Evolutionary conservation across 2,888 invertebrate species (phyloP), one percentile per base, ranked within the genome.

Genomic region (Adelognathus sp.): DNA sequence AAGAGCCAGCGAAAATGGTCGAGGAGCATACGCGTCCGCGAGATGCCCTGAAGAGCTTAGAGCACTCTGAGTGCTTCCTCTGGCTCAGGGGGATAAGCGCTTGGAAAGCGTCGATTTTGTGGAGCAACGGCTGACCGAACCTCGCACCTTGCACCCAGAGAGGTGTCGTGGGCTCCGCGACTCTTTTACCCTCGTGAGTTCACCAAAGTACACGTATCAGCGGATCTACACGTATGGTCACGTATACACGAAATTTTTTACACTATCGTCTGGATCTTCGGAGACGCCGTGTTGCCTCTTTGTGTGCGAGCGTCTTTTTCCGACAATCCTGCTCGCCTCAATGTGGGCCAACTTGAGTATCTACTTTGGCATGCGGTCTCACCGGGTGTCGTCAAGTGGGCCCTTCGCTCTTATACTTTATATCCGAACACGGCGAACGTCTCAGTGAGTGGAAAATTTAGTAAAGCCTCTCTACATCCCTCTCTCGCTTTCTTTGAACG

Each of bases 291-390:
- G 16, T n/a, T n/a, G n/a, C n/a, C n/a, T 36, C 70, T 75, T 61
- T 76, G 63, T 76, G 75, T 70, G 44, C 11, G 50, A 71, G 46
- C 36, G 33, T 71, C 79, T 74, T 79, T 67, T 72, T 64, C 21
- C 21, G 52, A 52, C 36, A 39, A 27, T 67, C 36, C 31, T 56
- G 29, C 16, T 16, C 41, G 41, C 60, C 44, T 66, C 79, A 16
- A 76, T 80, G 82, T 79, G 79, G 81, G 78, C 76, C 70, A 63
- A 54, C 79, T 81, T 79, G 84, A 83, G 83, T 83, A 76, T 85
- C 86, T 84, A 86, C 86, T 86, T 81, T 84, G 81, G 83, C 83
- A 83, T 81, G 83, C 79, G 74, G 81, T 85, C 83, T 74, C 82
- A n/a, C 79, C 70, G 79, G 82, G 85, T 81, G 81, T 74, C 85